Base-by-base conservation (phyloP, 2,888 invertebrate genomes). In the Melanostoma scalare region DNA sequence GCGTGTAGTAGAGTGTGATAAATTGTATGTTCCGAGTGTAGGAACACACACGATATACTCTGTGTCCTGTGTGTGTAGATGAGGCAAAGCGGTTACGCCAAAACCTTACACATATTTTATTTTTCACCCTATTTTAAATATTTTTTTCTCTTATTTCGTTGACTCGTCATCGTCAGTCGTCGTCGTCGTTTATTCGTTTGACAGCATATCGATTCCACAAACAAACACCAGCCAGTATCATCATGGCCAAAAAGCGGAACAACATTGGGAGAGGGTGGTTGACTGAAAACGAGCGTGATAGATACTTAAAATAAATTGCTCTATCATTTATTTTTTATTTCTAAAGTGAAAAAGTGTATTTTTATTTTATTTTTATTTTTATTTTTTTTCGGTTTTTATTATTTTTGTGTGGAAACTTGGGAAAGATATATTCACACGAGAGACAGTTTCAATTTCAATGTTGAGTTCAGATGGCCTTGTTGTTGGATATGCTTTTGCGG, bases 291-390 rank as follows among this genome's bases (percentile, higher is more conserved):
- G 36, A 38, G 60, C 56, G 52, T 52, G 52, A 46, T 60, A 38
- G 53, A 69, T 56, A 61, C 61, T 61, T 55, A 48, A 55, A 69
- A 69, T 61, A 76, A 76, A 69, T 76, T 69, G 55, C 69, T 61
- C 35, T 61, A 55, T 48, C 68, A 61, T 76, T 76, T 61, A 69
- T 69, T 69, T 20, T 20, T 53, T 75, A 60, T 61, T 55, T 61
- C 40, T n/a, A 61, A 68, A 53, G 40, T 40, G 53, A 46, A 61
- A 68, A 61, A 46, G 20, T 10, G 31, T 52, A 46, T 75, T 52
- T 52, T 33, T 42, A n/a, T 10, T 48, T 33, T 2, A 6, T 9
- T 56, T 58, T 68, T n/a, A n/a, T n/a, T n/a, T n/a, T n/a, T n/a
- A n/a, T n/a, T 36, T 44, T 6, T 58, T 8, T 35, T 46, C 4